A percentile compares a stretch with the other conserved stretches of the same genome.
Conservation (phyloP, 2,888 invertebrate genomes). For the Merodon equestris region DNA sequence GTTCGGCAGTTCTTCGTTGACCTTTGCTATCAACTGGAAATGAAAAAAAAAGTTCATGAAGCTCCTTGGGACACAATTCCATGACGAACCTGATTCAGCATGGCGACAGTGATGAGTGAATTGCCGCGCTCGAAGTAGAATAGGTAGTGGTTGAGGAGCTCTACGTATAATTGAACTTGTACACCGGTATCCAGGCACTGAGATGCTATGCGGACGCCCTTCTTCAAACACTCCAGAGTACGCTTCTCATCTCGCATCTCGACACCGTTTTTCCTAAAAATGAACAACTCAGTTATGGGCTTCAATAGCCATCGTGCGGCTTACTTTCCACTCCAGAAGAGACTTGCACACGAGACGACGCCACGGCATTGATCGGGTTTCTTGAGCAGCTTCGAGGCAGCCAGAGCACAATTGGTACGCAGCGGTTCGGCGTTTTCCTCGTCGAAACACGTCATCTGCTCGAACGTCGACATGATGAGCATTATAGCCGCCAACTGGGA, state of each 20-base stretch:
- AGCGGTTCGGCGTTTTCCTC: conserved; percentile 98
- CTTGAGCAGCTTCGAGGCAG: conserved; percentile 96
- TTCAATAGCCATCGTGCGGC: conserved; percentile 39
- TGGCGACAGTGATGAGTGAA: conserved; percentile 80
- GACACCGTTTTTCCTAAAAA: conserved; percentile 77
- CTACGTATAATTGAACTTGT: conserved; percentile 97
- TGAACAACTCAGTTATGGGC: not conserved
- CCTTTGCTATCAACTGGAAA: conserved; percentile 91
- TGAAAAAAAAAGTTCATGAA: conserved; percentile 10
- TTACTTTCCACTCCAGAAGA: conserved; percentile 96
- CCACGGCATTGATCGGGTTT: conserved; percentile 99
- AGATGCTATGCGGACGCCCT: conserved; percentile 95
- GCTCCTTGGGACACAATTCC: not conserved
- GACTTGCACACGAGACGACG: conserved; percentile 94
- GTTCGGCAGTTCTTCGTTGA: conserved; percentile 95
- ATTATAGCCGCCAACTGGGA: conserved; percentile 98
- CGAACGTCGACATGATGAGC: conserved; percentile 95
- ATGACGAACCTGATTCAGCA: conserved; percentile 80
- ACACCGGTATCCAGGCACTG: conserved; percentile 99
- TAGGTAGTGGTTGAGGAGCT: conserved; percentile 95
- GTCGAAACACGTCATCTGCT: conserved; percentile 95
- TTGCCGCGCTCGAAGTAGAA: conserved; percentile 95
- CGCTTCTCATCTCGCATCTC: conserved; percentile 93
- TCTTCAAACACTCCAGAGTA: conserved; percentile 96
- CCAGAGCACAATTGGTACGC: conserved; percentile 96